phyloP scores from a whole-genome alignment of 1,140 invertebrate genomes.

The Caenorhabditis tropicalis region DNA sequence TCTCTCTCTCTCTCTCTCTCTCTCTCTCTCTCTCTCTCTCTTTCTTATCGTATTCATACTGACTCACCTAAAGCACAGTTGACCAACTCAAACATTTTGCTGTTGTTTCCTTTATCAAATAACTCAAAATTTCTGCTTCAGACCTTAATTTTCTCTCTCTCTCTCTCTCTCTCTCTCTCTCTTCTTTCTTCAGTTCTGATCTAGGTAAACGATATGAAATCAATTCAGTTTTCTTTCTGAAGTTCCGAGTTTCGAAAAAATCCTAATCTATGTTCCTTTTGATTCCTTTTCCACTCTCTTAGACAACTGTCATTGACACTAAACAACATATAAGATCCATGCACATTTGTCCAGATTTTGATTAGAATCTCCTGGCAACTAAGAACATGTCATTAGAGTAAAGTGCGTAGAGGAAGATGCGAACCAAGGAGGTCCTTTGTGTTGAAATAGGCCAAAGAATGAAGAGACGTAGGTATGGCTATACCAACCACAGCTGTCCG shows the following conservation, averaged over 20 bases:
- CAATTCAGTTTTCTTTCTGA: too few relatives aligned
- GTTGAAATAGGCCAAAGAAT: too few relatives aligned
- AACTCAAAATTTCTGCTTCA: background rate
- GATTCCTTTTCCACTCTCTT: too few relatives aligned
- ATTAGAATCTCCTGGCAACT: background rate
- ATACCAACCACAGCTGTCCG: background rate
- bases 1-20: too few relatives aligned
- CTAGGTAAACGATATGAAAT: too few relatives aligned
- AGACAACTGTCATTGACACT: too few relatives aligned
- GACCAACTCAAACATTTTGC: background rate
- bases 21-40: background rate
- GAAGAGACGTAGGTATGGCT: background rate
- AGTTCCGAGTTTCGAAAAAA: too few relatives aligned
- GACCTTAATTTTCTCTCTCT: background rate
- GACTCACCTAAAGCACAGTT: background rate
- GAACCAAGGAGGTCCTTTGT: background rate
- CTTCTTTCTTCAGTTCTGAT: too few relatives aligned
- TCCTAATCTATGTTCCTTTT: too few relatives aligned
- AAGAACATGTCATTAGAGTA: background rate
- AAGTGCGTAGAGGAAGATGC: background rate
- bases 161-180: background rate
- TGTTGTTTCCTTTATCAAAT: background rate
- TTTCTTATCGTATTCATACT: background rate
- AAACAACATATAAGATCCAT: too few relatives aligned
- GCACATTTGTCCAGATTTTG: background rate